Evolutionary conservation across 2,113 vertebrate genomes (phyloP).

Genomic region (Austrofundulus limnaeus): DNA sequence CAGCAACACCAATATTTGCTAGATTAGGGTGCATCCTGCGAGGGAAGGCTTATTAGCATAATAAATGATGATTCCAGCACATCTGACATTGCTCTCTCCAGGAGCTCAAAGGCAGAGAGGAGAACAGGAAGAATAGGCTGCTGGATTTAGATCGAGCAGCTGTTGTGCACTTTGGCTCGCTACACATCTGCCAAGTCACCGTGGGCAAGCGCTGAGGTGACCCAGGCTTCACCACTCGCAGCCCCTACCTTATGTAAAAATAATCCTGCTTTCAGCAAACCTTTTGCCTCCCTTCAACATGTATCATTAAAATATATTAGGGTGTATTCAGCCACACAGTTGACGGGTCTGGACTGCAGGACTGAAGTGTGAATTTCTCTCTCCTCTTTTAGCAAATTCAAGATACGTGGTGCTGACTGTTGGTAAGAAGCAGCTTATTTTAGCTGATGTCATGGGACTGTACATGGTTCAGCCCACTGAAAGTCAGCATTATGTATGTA

Average conservation of each 20-base stretch:
- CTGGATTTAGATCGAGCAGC: constrained; percentile 75
- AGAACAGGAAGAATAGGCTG: constrained; percentile 49
- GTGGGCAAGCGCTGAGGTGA: constrained; percentile 62
- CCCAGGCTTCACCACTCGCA: constrained; percentile 19
- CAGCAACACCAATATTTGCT: not conserved
- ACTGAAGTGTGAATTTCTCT: too few relatives aligned
- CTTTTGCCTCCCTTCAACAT: not conserved
- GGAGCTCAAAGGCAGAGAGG: constrained; percentile 73
- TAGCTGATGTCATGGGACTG: too few relatives aligned
- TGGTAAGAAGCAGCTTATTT: too few relatives aligned
- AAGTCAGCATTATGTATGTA: too few relatives aligned
- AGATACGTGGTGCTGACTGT: too few relatives aligned
- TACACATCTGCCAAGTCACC: constrained; percentile 75
- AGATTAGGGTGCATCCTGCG: constrained; percentile 3
- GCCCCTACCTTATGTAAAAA: not conserved
- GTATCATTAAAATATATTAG: not conserved
- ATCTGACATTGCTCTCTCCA: constrained; percentile 75
- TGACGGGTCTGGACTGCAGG: not conserved
- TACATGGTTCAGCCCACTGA: too few relatives aligned
- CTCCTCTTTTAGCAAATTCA: too few relatives aligned
- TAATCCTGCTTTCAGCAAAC: not conserved
- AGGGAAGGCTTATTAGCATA: constrained; percentile 50
- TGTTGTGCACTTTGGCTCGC: constrained; percentile 57
- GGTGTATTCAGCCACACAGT: not conserved
- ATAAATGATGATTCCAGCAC: constrained; percentile 69